phyloP scores from a whole-genome alignment of 2,888 invertebrate genomes.

The Melinaea marsaeus region DNA sequence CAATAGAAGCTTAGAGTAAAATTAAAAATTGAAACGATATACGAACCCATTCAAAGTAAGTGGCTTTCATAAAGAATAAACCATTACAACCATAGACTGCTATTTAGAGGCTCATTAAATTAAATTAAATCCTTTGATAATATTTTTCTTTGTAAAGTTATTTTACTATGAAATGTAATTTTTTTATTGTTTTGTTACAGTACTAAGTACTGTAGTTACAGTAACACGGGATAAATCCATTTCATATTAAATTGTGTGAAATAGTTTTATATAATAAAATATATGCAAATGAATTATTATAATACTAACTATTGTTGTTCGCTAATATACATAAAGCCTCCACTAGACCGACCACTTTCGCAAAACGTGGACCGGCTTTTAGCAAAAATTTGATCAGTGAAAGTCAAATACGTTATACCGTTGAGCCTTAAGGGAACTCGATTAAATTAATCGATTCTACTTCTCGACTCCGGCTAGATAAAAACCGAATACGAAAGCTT shows the following conservation, averaged over 20 bases:
- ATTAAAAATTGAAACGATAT: too few species aligned
- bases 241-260: background rate
- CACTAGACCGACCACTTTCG: constrained; percentile 72
- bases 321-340: constrained; percentile 42
- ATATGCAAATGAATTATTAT: constrained; percentile 41
- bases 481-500: constrained; percentile 21
- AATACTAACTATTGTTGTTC: constrained; percentile 48
- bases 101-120: constrained; percentile 19
- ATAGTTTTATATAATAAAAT: constrained; percentile 23
- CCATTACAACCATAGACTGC: constrained; percentile 9
- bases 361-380: constrained; percentile 72
- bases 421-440: constrained; percentile 48
- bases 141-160: constrained; percentile 10
- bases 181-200: background rate
- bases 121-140: constrained; percentile 7
- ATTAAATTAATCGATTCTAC: constrained; percentile 51
- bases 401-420: constrained; percentile 54
- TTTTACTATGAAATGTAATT: constrained; percentile 28
- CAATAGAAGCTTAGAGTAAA: too few species aligned
- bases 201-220: too few species aligned
- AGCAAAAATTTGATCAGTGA: constrained; percentile 77
- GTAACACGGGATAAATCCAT: too few species aligned
- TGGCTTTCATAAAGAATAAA: constrained; percentile 7
- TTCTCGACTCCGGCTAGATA: constrained; percentile 32
- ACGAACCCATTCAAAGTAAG: too few species aligned